Evolutionary conservation across 2,888 invertebrate genomes (phyloP), one percentile per base, ranked within the genome.

Genomic region (Torymus aiolomorphi): DNA sequence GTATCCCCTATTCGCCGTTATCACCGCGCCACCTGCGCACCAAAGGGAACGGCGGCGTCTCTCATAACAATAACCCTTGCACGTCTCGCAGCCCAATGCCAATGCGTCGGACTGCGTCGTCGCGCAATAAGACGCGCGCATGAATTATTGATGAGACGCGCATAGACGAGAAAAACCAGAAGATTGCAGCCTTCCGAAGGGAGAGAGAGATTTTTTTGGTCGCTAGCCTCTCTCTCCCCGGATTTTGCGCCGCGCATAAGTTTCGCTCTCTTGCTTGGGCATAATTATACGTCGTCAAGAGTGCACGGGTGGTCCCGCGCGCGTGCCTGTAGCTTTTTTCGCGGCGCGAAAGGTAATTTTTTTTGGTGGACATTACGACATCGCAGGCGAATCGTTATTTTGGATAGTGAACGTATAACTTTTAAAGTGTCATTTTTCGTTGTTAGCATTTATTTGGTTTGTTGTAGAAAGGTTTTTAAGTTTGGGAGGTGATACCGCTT

Each of bases 131-230:
- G 51, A 49, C 51, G 51, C 49, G 51, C 11, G 57, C 42, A 59
- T 75, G 75, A 67, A 75, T 75, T 42, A 75, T 66, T 59, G 52
- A 75, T 75, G 66, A 52, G 49, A 16, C 59, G 49, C 42, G 12
- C n/a, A 13, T 2, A n/a, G 20, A 0, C 10, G 31, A 51, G 4
- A 20, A 56, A 31, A 13, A 3, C 24, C 0, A 59, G 18, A 16
- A 18, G 42, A 13, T 42, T 42, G 8, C 42, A 42, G 42, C 5
- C 8, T 5, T 42, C 42, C 8, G 8, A 42, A 42, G 8, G 4
- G 42, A 42, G 20, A 20, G 10, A 31, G 31, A 56, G 13, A 61
- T 51, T 62, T 63, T 62, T 73, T 63, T 69, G 13, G 12, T 13
- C 20, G 49, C 8, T 42, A 42, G 51, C 71, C 71, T 73, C 54